A percentile compares a stretch with the other conserved stretches of the same genome.
Evolutionary conservation across 2,888 invertebrate species (phyloP).

Genomic region (Gastrophysa polygoni): DNA sequence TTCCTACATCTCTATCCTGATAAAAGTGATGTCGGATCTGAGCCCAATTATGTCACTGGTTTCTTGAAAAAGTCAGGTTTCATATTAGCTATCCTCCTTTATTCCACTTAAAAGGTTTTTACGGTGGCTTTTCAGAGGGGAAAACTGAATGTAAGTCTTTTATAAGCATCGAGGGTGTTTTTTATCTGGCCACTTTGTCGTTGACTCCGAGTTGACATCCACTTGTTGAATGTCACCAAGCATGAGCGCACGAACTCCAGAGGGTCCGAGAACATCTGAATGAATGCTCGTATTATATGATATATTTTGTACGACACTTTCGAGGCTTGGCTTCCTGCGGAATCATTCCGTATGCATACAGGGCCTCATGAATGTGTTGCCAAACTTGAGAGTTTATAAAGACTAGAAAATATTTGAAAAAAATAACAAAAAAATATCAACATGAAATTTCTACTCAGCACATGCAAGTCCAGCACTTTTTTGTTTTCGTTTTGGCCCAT

Average conservation of each 20-base stretch:
- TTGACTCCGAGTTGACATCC: constrained; percentile 57
- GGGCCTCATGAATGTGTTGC: no score
- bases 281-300: no score
- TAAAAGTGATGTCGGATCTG: constrained; percentile 24
- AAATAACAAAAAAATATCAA: no score
- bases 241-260: constrained; percentile 21
- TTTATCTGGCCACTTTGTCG: constrained; percentile 59
- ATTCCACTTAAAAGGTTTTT: constrained; percentile 45
- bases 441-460: no score
- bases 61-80: constrained; percentile 44
- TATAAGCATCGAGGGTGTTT: constrained; percentile 58
- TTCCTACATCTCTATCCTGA: neutral
- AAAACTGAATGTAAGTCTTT: constrained; percentile 52
- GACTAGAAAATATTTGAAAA: no score
- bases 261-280: no score
- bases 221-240: constrained; percentile 53
- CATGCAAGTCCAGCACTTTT: no score
- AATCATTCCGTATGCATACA: no score
- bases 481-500: no score
- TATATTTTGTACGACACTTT: no score
- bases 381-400: no score
- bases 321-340: no score
- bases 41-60: constrained; percentile 45
- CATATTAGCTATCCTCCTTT: constrained; percentile 45
- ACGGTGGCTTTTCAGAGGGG: constrained; percentile 42